These are phyloP conservation scores for Stegostoma tigrinum DNA, from an alignment of 2,113 vertebrate species.

Conservation along the genomic window DNA sequence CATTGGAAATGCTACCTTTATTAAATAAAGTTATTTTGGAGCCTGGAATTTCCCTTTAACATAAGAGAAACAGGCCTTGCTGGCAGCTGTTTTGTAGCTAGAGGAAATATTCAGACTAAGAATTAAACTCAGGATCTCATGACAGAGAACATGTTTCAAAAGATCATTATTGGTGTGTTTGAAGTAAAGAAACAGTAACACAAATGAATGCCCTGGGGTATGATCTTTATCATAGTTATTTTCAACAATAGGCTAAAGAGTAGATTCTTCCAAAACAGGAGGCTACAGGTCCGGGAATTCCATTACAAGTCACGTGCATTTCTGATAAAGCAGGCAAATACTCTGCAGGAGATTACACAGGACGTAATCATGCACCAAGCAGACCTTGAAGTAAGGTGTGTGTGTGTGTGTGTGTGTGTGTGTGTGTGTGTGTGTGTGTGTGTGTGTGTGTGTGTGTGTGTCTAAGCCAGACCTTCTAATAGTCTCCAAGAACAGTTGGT, in stretches of 20 bases:
- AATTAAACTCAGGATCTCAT: not conserved
- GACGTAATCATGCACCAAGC: constrained; percentile 41
- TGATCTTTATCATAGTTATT: constrained; percentile 46
- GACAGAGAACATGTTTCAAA: not conserved
- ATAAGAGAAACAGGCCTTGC: not conserved
- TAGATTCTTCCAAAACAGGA: constrained; percentile 48
- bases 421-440: not conserved
- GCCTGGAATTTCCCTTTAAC: not conserved
- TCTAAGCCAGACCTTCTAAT: constrained; percentile 56
- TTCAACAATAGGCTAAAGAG: constrained; percentile 30
- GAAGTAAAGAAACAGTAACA: constrained; percentile 30
- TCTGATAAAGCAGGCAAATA: constrained; percentile 41
- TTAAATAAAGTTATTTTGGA: not conserved
- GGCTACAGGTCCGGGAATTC: constrained; percentile 56
- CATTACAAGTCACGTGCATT: constrained; percentile 54
- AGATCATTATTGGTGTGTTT: not conserved
- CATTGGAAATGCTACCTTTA: not conserved
- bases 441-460: not conserved
- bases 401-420: not conserved
- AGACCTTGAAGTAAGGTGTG: not conserved
- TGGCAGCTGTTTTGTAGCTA: constrained; percentile 16
- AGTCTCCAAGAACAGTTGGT: constrained; percentile 57
- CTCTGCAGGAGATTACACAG: constrained; percentile 44
- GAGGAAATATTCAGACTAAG: constrained; percentile 19
- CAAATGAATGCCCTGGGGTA: constrained; percentile 30